Conservation (phyloP, 2,888 invertebrate species). For the Melanostoma scalare region DNA sequence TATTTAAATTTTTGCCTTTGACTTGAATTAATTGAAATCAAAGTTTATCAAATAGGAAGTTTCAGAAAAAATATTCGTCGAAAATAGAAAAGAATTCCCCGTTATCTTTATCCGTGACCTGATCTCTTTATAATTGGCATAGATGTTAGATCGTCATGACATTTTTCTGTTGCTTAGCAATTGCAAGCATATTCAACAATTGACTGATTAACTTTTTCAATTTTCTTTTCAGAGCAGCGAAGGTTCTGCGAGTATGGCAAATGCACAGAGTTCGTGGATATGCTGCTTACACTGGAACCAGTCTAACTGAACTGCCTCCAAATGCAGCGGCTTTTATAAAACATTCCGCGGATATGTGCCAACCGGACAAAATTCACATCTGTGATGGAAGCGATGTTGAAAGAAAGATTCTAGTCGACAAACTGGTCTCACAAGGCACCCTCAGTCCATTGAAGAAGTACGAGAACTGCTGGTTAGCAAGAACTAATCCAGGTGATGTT, state of each 20-base stretch:
- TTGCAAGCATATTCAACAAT: too few species aligned
- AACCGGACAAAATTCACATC: slow-evolving; percentile 93
- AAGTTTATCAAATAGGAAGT: too few species aligned
- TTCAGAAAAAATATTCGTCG: too few species aligned
- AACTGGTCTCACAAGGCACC: slow-evolving; percentile 91
- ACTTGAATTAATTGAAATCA: too few species aligned
- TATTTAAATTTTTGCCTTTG: too few species aligned
- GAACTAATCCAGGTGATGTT: slow-evolving; percentile 98
- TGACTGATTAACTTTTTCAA: not conserved
- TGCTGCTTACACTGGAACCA: slow-evolving; percentile 56
- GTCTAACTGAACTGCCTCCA: slow-evolving; percentile 76
- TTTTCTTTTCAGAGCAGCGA: slow-evolving; percentile 43
- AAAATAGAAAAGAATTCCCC: too few species aligned
- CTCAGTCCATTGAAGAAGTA: slow-evolving; percentile 92
- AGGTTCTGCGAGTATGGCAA: slow-evolving; percentile 42
- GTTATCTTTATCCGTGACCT: too few species aligned
- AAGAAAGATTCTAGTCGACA: slow-evolving; percentile 87
- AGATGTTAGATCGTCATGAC: too few species aligned
- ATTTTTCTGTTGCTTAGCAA: too few species aligned
- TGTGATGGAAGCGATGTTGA: slow-evolving; percentile 96
- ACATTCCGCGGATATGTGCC: slow-evolving; percentile 90
- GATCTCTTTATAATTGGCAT: too few species aligned
- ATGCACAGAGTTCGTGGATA: slow-evolving; percentile 23
- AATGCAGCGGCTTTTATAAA: slow-evolving; percentile 87
- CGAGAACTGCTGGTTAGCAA: slow-evolving; percentile 96